A percentile compares a stretch with the other conserved stretches of the same genome.
Evolutionary conservation across 2,888 invertebrate species (phyloP).

Genomic region (Zeuzera pyrina): DNA sequence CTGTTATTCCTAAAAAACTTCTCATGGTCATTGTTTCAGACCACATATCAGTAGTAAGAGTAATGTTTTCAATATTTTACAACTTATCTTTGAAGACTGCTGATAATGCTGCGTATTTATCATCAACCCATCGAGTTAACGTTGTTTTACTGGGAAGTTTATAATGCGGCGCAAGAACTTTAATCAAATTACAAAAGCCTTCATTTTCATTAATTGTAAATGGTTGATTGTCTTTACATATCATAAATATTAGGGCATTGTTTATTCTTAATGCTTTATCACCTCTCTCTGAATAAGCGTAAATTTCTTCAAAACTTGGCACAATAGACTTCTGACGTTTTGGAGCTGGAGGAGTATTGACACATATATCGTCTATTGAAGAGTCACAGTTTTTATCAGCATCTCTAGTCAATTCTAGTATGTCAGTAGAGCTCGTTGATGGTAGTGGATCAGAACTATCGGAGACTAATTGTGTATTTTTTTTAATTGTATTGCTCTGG

Average conservation of each 20-base stretch:
- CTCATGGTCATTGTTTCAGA: conserved; percentile 22
- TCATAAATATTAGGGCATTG: conserved; percentile 18
- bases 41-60: conserved; percentile 25
- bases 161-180: conserved; percentile 19
- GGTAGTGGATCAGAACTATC: no score
- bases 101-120: conserved; percentile 19
- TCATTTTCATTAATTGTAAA: conserved; percentile 16
- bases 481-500: no score
- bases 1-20: no score
- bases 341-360: no score
- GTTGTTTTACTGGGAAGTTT: conserved; percentile 17
- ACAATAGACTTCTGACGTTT: not conserved
- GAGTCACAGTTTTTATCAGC: no score
- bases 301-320: conserved; percentile 7
- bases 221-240: conserved; percentile 20
- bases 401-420: no score
- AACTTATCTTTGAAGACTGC: conserved; percentile 15
- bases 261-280: conserved; percentile 16
- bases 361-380: no score
- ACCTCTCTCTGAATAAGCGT: conserved; percentile 14
- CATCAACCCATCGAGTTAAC: conserved; percentile 20
- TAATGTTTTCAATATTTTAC: conserved; percentile 14
- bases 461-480: no score
- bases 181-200: conserved; percentile 15
- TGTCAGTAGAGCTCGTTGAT: no score